Percentiles rank a stretch among this genome's conserved stretches.
These are phyloP conservation scores for Naso thynnoides DNA, from an alignment of 2,797 vertebrate species.

Conservation along the genomic window DNA sequence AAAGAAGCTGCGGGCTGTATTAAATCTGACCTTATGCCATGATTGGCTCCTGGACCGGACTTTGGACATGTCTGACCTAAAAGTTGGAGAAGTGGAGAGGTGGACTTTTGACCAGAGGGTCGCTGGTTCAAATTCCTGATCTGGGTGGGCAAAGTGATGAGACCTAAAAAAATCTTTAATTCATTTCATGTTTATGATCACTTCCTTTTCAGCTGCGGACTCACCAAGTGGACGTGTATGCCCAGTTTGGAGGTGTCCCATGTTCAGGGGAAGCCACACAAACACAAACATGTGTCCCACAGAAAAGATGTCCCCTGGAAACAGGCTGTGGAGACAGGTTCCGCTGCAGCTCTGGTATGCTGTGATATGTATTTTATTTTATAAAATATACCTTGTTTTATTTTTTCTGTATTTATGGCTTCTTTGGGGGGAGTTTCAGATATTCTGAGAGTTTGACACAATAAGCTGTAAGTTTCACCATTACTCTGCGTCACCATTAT, in stretches of 20 bases:
- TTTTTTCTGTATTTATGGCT: too few relatives aligned
- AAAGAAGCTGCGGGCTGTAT: too few relatives aligned
- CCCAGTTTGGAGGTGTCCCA: conserved; percentile 88
- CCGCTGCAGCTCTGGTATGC: conserved; percentile 90
- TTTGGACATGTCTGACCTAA: too few relatives aligned
- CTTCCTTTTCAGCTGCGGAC: conserved; percentile 82
- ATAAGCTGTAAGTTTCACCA: background rate
- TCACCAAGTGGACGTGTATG: conserved; percentile 83
- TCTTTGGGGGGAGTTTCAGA: too few relatives aligned
- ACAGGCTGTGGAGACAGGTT: conserved; percentile 90
- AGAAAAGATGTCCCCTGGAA: conserved; percentile 86
- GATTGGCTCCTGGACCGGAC: too few relatives aligned
- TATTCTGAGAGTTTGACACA: background rate
- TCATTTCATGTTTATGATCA: background rate
- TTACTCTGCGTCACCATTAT: background rate
- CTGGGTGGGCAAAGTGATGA: too few relatives aligned
- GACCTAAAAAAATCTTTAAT: too few relatives aligned
- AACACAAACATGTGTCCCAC: conserved; percentile 83
- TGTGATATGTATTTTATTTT: background rate
- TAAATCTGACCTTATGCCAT: too few relatives aligned
- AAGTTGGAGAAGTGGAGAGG: too few relatives aligned
- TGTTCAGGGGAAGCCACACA: conserved; percentile 87
- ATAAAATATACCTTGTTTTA: background rate
- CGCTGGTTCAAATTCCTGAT: too few relatives aligned
- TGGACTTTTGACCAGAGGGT: too few relatives aligned